Percentiles rank a stretch among this genome's conserved stretches.
Evolutionary conservation across 2,797 vertebrate species (phyloP).

Genomic region (Naso thynnoides): DNA sequence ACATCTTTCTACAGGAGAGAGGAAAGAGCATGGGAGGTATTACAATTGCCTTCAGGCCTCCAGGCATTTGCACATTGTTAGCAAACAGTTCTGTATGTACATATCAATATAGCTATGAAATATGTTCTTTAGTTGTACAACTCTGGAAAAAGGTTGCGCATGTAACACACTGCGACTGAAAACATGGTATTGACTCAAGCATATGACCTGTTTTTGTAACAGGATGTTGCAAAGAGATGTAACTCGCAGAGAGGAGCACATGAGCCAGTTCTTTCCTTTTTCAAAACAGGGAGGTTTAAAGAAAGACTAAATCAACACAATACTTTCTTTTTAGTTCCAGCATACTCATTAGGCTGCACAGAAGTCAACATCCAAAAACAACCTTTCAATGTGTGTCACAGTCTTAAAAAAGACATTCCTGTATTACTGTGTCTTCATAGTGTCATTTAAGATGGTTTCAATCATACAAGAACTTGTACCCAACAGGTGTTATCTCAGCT

Average conservation of each 20-base stretch:
- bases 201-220: constrained; percentile 75
- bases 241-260: constrained; percentile 55
- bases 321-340: constrained; percentile 4
- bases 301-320: constrained; percentile 18
- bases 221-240: constrained; percentile 79
- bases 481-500: constrained; percentile 56
- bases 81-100: constrained; percentile 3
- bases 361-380: not conserved
- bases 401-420: not conserved
- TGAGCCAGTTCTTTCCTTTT: constrained; percentile 73
- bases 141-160: not conserved
- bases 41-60: not conserved
- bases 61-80: not conserved
- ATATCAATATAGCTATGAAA: constrained; percentile 3
- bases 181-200: constrained; percentile 42
- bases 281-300: constrained; percentile 33
- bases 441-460: constrained; percentile 25
- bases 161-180: constrained; percentile 23
- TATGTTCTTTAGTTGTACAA: constrained; percentile 2
- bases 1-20: constrained; percentile 90
- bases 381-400: not conserved
- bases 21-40: constrained; percentile 32
- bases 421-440: not conserved
- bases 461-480: constrained; percentile 52
- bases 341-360: not conserved